These are phyloP conservation scores for Myotis pilosus DNA, from an alignment of 2,797 vertebrate genomes.

Conservation along the genomic window DNA sequence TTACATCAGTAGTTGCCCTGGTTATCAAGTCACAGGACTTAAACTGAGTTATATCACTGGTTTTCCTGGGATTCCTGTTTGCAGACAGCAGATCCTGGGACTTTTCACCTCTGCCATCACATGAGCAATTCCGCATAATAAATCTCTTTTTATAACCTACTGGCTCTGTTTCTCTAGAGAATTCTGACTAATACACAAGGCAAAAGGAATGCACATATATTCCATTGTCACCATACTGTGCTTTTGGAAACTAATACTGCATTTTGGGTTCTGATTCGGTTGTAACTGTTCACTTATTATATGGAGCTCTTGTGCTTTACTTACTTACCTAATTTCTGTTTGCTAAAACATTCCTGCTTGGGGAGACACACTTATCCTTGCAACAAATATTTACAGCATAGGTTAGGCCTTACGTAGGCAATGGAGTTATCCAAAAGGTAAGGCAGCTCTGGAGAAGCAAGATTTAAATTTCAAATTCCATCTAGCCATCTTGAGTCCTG, in stretches of 20 bases:
- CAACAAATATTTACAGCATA: background rate
- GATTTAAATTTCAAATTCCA: background rate
- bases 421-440: background rate
- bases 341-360: background rate
- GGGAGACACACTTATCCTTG: background rate
- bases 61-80: background rate
- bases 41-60: background rate
- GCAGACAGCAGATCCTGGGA: background rate
- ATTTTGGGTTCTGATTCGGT: background rate
- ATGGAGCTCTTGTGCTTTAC: background rate
- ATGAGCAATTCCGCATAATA: background rate
- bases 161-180: background rate
- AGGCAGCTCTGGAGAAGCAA: background rate
- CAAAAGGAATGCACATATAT: background rate
- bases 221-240: background rate
- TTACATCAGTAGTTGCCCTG: background rate
- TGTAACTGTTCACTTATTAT: background rate
- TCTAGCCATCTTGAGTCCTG: background rate
- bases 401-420: background rate
- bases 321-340: background rate
- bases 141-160: background rate
- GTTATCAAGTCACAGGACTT: background rate
- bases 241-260: background rate
- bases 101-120: background rate
- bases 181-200: background rate